Conservation (phyloP, 2,888 invertebrate genomes). For the Limnephilus rhombicus region DNA sequence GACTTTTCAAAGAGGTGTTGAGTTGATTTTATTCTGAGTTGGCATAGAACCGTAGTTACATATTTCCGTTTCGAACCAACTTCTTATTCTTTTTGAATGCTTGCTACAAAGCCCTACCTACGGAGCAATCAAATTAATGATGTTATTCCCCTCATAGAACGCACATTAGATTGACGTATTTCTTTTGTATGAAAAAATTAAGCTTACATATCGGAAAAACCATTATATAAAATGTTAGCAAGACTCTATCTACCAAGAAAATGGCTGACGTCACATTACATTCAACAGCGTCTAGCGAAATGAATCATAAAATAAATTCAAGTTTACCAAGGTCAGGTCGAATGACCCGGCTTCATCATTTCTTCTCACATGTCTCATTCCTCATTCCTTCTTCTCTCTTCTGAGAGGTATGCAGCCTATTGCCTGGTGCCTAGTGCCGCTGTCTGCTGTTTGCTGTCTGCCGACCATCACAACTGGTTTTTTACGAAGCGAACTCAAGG, state of each 20-base stretch:
- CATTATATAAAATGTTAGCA: background rate
- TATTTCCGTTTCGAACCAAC: no score
- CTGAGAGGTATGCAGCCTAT: background rate
- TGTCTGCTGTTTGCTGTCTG: background rate
- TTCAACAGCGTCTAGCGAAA: background rate
- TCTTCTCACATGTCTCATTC: background rate
- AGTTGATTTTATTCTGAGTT: no score
- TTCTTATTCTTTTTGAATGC: no score
- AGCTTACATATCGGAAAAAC: background rate
- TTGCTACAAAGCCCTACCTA: no score
- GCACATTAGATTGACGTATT: no score
- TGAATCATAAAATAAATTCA: background rate
- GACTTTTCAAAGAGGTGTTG: no score
- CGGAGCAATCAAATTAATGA: no score
- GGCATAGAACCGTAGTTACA: no score
- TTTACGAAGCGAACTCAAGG: background rate
- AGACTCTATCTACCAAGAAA: background rate
- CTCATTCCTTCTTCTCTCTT: background rate
- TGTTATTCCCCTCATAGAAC: no score
- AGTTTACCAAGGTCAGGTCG: background rate
- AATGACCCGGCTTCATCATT: background rate
- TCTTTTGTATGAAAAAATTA: background rate
- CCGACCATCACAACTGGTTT: background rate
- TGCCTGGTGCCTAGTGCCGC: background rate
- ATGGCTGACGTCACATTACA: background rate